Conservation (phyloP, 1,140 invertebrate species). For the Panagrolaimus sp. region DNA sequence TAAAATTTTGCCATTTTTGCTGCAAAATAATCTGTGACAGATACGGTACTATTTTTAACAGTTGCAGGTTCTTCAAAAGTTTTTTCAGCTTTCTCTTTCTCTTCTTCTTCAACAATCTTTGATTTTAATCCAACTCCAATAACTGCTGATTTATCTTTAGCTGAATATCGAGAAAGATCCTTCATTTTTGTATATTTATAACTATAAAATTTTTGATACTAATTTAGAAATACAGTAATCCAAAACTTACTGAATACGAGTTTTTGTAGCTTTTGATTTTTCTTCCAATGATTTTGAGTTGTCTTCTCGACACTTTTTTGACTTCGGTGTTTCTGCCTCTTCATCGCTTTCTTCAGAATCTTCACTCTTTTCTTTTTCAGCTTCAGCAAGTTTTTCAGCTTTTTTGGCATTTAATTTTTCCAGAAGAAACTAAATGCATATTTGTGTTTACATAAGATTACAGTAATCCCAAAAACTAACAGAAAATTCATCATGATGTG, state of each 20-base stretch:
- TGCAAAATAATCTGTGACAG: conserved; percentile 5
- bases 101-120: not conserved
- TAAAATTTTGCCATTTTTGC: conserved; percentile 10
- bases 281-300: conserved; percentile 6
- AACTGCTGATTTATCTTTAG: not conserved
- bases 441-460: too few species aligned
- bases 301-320: not conserved
- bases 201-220: not conserved
- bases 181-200: conserved; percentile 18
- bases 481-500: conserved; percentile 55
- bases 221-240: not conserved
- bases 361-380: not conserved
- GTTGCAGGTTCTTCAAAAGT: not conserved
- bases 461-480: not conserved
- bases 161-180: conserved; percentile 2
- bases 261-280: not conserved
- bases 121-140: conserved; percentile 14
- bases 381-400: not conserved
- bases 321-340: not conserved
- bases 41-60: not conserved
- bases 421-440: not conserved
- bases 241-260: not conserved
- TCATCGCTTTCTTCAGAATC: conserved; percentile 9
- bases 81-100: not conserved
- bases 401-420: conserved; percentile 4